Percentiles rank a stretch among this genome's conserved stretches.
Conservation (phyloP, 2,113 vertebrate genomes). For the Chlamydotis undulata region DNA sequence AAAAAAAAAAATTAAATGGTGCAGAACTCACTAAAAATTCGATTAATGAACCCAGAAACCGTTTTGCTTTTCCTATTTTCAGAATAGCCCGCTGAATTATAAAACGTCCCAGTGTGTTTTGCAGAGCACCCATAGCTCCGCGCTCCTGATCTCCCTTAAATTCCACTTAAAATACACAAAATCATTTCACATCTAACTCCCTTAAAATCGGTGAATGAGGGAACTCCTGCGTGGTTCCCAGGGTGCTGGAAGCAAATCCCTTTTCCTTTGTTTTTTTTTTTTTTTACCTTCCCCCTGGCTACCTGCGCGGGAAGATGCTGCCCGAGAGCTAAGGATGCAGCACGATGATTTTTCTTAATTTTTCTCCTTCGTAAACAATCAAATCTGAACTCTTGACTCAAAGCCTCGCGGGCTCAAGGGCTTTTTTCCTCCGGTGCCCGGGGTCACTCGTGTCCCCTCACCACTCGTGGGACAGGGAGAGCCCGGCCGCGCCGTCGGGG, state of each 20-base stretch:
- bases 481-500: too few species aligned
- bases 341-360: accelerated
- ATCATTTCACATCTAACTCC: not conserved
- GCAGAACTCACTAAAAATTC: not conserved
- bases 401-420: not conserved
- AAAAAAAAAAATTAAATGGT: accelerated
- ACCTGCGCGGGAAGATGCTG: not conserved
- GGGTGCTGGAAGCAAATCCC: not conserved
- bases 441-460: too few species aligned
- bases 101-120: not conserved
- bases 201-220: accelerated
- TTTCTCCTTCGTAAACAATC: not conserved
- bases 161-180: accelerated
- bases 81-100: accelerated
- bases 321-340: not conserved
- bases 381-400: accelerated
- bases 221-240: too few species aligned
- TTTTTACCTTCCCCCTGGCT: not conserved
- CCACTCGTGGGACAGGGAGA: not conserved
- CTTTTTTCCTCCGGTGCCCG: not conserved
- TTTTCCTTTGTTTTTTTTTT: too few species aligned
- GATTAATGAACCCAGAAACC: not conserved
- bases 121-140: not conserved
- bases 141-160: not conserved
- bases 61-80: not conserved